These are phyloP conservation scores for Pachycephala philippinensis DNA, from an alignment of 2,113 vertebrate genomes.

Conservation along the genomic window DNA sequence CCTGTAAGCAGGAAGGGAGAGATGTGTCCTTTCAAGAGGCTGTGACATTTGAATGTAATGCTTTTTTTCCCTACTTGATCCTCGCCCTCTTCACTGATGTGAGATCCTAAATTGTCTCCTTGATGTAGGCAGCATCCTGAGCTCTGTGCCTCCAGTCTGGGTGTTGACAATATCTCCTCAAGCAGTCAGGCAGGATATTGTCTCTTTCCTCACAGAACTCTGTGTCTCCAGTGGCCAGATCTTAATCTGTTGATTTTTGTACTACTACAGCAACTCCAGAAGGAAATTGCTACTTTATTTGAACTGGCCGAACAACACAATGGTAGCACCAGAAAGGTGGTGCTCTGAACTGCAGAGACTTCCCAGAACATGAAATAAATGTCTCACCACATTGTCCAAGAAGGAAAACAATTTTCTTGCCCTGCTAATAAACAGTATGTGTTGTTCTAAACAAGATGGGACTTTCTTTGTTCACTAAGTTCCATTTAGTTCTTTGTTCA, in stretches of 20 bases:
- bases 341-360: not conserved
- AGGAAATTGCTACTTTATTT: not conserved
- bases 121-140: not conserved
- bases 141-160: not conserved
- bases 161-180: not conserved
- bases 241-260: not conserved
- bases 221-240: not conserved
- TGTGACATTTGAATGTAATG: rapidly evolving
- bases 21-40: not conserved
- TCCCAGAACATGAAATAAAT: not conserved
- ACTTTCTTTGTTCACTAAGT: not conserved
- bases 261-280: not conserved
- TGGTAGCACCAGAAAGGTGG: not conserved
- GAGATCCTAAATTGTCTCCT: not conserved
- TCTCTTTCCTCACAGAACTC: not conserved
- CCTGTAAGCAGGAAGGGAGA: not conserved
- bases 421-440: not conserved
- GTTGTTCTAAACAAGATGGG: not conserved
- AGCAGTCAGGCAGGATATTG: not conserved
- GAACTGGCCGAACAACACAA: not conserved
- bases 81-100: not conserved
- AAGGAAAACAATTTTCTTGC: not conserved
- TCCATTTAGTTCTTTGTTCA: not conserved
- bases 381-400: not conserved
- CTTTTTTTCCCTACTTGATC: not conserved